Percentiles rank a stretch among this genome's conserved stretches.
These are phyloP conservation scores for Drosophila ironensis DNA, from an alignment of 1,140 invertebrate species.

Conservation along the genomic window DNA sequence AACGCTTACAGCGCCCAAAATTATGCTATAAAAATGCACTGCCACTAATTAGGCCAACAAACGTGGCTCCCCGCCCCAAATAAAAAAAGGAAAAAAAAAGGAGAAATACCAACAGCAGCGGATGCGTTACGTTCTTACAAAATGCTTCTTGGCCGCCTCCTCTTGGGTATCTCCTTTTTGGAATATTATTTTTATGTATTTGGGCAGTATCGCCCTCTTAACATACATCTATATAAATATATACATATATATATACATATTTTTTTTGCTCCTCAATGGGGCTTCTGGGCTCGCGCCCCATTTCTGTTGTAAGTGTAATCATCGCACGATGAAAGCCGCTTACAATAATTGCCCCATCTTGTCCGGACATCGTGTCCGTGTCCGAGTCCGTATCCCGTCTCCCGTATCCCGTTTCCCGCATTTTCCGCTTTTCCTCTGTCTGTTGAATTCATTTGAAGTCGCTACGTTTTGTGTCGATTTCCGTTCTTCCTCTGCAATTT, in stretches of 20 bases:
- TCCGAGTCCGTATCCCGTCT: background rate
- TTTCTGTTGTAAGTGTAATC: constrained; percentile 79
- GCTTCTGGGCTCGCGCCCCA: constrained; percentile 52
- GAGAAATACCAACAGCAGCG: constrained; percentile 9
- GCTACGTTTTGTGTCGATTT: constrained; percentile 66
- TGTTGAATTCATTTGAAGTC: constrained; percentile 59
- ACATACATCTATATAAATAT: too few species aligned
- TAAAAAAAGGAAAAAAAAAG: background rate
- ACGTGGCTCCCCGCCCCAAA: too few species aligned
- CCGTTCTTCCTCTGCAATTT: constrained; percentile 2
- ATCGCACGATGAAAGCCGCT: constrained; percentile 78
- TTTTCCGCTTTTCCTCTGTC: constrained; percentile 11
- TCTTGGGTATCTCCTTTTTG: background rate
- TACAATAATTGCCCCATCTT: constrained; percentile 77
- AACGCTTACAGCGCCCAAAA: constrained; percentile 73
- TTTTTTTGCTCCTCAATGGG: background rate
- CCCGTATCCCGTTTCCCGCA: background rate
- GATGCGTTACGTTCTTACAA: constrained; percentile 41
- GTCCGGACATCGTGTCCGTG: constrained; percentile 58
- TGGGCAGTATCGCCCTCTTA: background rate
- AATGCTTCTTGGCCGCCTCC: background rate
- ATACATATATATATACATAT: too few species aligned
- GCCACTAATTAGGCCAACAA: constrained; percentile 76
- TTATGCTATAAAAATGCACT: constrained; percentile 78
- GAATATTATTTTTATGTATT: constrained; percentile 2